These are phyloP conservation scores for Rhinoderma darwinii DNA, from an alignment of 2,113 vertebrate species.

Conservation along the genomic window DNA sequence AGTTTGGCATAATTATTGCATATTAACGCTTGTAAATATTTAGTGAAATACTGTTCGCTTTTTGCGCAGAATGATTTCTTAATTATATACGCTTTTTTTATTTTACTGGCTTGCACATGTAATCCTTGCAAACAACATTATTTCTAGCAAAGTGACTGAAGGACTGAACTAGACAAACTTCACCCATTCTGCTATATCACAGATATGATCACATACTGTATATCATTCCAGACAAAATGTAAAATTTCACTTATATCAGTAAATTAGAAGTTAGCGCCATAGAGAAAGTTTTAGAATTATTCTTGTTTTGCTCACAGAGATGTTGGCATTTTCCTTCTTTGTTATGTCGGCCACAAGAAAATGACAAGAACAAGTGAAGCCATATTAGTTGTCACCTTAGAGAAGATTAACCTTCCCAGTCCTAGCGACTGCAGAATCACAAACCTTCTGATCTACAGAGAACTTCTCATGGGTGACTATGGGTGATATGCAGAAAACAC, in stretches of 20 bases:
- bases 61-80: background rate
- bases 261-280: background rate
- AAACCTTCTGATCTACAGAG: no score
- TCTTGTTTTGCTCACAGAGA: background rate
- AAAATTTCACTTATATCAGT: no score
- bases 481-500: no score
- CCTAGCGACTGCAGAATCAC: no score
- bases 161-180: background rate
- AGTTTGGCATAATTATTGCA: background rate
- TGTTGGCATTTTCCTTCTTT: background rate
- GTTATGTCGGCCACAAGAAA: no score
- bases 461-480: no score
- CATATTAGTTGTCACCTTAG: no score
- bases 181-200: no score
- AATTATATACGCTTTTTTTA: background rate
- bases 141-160: background rate
- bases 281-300: background rate
- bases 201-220: no score
- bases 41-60: background rate
- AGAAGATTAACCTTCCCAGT: no score
- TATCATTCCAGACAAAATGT: no score
- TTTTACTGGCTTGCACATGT: background rate
- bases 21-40: constrained; percentile 31
- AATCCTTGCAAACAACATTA: constrained; percentile 2
- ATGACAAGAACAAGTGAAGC: no score